Evolutionary conservation across 2,797 vertebrate genomes (phyloP).

Genomic region (Chaunax sp.): DNA sequence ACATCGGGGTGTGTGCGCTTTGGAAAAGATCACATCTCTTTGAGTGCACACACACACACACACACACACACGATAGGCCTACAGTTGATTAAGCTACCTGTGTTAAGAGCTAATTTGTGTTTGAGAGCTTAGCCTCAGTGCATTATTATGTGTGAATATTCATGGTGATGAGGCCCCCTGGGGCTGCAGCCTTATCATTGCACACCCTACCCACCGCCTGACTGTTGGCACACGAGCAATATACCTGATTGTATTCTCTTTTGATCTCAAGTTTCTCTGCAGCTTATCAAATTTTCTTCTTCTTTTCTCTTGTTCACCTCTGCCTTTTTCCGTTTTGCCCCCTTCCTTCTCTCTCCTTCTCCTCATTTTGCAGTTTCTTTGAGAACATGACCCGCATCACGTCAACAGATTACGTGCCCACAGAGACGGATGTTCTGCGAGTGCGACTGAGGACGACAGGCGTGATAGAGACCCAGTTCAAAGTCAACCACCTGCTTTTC

Average conservation of each 20-base stretch:
- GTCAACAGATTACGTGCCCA: conserved; percentile 79
- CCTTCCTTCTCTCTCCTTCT: background rate
- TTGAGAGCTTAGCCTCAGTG: conserved; percentile 64
- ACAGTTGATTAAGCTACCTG: conserved; percentile 47
- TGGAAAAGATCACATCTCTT: conserved; percentile 34
- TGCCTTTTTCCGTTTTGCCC: conserved; percentile 15
- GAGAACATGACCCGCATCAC: conserved; percentile 82
- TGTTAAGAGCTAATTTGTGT: conserved; percentile 58
- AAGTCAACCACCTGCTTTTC: conserved; percentile 83
- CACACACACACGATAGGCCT: conserved; percentile 23
- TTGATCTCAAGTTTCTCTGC: conserved; percentile 70
- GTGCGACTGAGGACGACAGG: conserved; percentile 83
- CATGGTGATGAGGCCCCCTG: conserved; percentile 59
- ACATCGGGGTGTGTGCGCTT: conserved; percentile 27
- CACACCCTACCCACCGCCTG: conserved; percentile 38
- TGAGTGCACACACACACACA: background rate
- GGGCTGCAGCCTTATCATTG: conserved; percentile 69
- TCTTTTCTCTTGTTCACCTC: background rate
- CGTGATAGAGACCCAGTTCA: conserved; percentile 87
- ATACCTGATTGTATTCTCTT: conserved; percentile 45
- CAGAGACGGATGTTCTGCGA: conserved; percentile 83
- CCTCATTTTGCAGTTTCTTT: conserved; percentile 78
- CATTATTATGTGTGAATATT: conserved; percentile 78
- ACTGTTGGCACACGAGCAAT: conserved; percentile 9
- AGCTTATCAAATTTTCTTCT: conserved; percentile 30